Evolutionary conservation across 92 coral and sea anemone species (phyloP), one percentile per base, ranked within the genome.

Genomic region (Umimayanthus chanpuru): DNA sequence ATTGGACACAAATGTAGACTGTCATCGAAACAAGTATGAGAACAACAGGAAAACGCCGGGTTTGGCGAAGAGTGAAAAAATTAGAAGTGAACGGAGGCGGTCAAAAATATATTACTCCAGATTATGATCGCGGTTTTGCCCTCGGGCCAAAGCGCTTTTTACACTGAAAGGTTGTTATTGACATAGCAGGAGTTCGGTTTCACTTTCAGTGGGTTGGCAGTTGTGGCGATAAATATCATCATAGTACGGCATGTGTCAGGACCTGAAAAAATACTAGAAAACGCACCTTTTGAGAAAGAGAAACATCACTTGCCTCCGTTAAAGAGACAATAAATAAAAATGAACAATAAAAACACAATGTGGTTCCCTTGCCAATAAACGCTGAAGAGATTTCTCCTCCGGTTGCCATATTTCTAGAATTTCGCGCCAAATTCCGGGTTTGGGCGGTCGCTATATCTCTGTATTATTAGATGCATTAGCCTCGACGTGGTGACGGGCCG

Each of bases 361-460:
- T 56, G 28, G 44, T 29, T n/a, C 8, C 41, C n/a, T 53, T 80
- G 84, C 84, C 84, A 80, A 53, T 39, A 30, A 4, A 18, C 80
- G 44, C 43, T 23, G 64, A 77, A 78, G 43, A 79, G 70, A 32
- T 12, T 50, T 28, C 20, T 53, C 29, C 14, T 32, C 26, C 15
- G 14, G 12, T 77, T 6, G 39, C 28, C 49, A 14, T 49, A 23
- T 50, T 20, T 44, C 15, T 4, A 47, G 39, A 28, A n/a, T 43
- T 83, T 83, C 78, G 43, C 87, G 87, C 87, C 77, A 83, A 83
- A 83, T 67, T 72, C 77, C 76, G 79, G 79, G 84, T 83, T 81
- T 68, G 86, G 87, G 87, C 79, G 87, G 76, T 21, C 77, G 43
- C 36, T 72, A 20, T 12, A 53, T 53, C 29, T 2, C 49, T 78